Conservation (phyloP, 2,888 invertebrate genomes). For the Drosophila phalerata region DNA sequence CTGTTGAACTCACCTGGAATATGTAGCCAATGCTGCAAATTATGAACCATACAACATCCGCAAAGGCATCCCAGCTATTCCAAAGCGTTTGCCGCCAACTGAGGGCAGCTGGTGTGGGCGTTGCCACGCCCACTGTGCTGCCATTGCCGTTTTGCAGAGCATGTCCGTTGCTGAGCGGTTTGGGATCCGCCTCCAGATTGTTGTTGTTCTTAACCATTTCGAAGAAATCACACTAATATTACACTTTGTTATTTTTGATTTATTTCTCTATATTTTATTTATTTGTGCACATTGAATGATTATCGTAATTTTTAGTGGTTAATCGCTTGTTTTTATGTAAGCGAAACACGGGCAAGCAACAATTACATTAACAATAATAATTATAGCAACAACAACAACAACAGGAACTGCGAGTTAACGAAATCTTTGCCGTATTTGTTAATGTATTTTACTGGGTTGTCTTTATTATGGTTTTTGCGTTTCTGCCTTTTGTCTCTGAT, state of each 20-base stretch:
- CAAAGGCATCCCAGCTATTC: slow-evolving; percentile 78
- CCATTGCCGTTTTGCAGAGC: slow-evolving; percentile 58
- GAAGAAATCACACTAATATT: slow-evolving; percentile 18
- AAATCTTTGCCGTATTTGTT: slow-evolving; percentile 48
- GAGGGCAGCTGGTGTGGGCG: slow-evolving; percentile 5
- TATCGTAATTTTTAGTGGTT: slow-evolving; percentile 27
- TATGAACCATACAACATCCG: slow-evolving; percentile 83
- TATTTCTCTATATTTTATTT: slow-evolving; percentile 9
- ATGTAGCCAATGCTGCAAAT: slow-evolving; percentile 84
- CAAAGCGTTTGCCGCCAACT: slow-evolving; percentile 57
- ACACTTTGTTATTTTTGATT: slow-evolving; percentile 31
- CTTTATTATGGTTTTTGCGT: slow-evolving; percentile 50
- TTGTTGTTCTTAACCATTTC: slow-evolving; percentile 82
- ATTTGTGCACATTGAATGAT: slow-evolving; percentile 42
- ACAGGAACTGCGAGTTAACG: slow-evolving; percentile 46
- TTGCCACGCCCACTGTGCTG: slow-evolving; percentile 29
- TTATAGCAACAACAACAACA: slow-evolving; percentile 26
- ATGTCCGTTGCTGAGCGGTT: slow-evolving; percentile 39
- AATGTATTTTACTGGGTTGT: slow-evolving; percentile 35
- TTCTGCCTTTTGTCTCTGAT: slow-evolving; percentile 53
- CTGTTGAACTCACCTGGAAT: slow-evolving; percentile 40
- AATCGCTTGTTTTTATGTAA: slow-evolving; percentile 26
- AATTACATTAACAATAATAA: slow-evolving; percentile 40
- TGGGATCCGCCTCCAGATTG: slow-evolving; percentile 43
- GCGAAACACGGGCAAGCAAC: slow-evolving; percentile 52